phyloP scores from a whole-genome alignment of 2,888 invertebrate genomes.

The Eumerus sabulonum region DNA sequence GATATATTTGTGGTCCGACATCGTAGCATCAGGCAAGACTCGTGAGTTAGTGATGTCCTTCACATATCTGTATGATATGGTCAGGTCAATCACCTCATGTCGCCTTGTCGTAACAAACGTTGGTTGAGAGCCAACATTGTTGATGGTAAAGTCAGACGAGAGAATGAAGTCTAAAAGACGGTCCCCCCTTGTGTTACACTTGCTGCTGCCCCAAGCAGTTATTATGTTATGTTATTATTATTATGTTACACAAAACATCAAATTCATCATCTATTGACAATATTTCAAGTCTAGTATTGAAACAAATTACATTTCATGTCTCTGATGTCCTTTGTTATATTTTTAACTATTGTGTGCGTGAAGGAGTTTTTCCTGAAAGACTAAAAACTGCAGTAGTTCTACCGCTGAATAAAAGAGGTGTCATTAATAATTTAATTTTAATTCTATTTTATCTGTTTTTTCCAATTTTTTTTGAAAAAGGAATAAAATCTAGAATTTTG shows the following conservation, averaged over 20 bases:
- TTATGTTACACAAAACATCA: not conserved
- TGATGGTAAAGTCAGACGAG: no score
- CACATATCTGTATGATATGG: no score
- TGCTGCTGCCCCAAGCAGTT: no score
- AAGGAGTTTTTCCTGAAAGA: slow-evolving; percentile 16
- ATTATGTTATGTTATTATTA: no score
- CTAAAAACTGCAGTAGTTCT: slow-evolving; percentile 11
- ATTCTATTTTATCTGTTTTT: slow-evolving; percentile 23
- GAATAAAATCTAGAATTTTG: slow-evolving; percentile 17
- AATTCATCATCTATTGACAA: slow-evolving; percentile 16
- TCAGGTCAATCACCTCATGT: no score
- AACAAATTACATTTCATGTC: slow-evolving; percentile 9
- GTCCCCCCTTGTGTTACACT: no score
- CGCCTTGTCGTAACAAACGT: no score
- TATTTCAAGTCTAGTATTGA: slow-evolving; percentile 17
- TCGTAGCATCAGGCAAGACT: no score
- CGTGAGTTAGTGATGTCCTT: no score
- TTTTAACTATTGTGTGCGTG: slow-evolving; percentile 9
- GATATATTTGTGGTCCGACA: no score
- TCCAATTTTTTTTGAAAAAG: slow-evolving; percentile 21
- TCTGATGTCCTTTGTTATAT: slow-evolving; percentile 17
- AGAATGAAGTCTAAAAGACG: no score
- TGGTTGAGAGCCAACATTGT: no score
- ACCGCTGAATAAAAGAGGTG: slow-evolving; percentile 27
- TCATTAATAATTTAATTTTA: not conserved